Base-by-base conservation (phyloP, 2,797 vertebrate species). In the Sebastes nivosus region DNA sequence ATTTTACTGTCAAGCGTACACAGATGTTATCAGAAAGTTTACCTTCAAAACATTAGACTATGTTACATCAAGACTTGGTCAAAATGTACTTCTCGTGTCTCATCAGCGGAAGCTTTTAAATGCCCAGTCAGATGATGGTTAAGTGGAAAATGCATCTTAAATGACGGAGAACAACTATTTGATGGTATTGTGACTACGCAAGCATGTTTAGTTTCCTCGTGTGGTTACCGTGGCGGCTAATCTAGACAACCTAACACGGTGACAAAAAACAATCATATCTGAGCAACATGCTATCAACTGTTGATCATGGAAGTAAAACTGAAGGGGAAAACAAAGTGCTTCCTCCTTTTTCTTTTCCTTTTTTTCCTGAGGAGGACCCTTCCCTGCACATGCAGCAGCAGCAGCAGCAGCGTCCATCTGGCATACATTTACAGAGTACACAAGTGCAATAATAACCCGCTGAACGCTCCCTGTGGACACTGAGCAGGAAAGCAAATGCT, bases 341-440 rank as follows among this genome's bases (percentile, higher is more conserved):
- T 94, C 93, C 91, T 90, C 81, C 76, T 89, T 92, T 91, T 87
- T 83, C 60, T 84, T 85, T 89, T 86, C 66, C 72, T 73, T 76
- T 80, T 80, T 60, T 77, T 77, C 81, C 66, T 8, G 57, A 69
- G 70, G 71, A 85, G 73, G 72, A 86, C 67, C 80, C 74, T 81
- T 85, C 67, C 72, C 74, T 83, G 86, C 91, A 90, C 80, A 87
- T 86, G 79, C 75, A 84, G 79, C 69, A 71, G 75, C 86, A 72
- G 68, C 14, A 74, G 67, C 72, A 67, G 77, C 87, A 73, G 66
- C 10, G 84, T 92, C 94, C 95, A 95, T 94, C 92, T 94, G 91
- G 93, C 92, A 92, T 85, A 92, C 88, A 93, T 93, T 94, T 93
- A 91, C 88, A 92, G 79, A 88, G 87, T 87, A 93, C 91, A 90